These are phyloP conservation scores for Leptura quadrifasciata DNA, from an alignment of 2,888 invertebrate genomes.

Conservation along the genomic window DNA sequence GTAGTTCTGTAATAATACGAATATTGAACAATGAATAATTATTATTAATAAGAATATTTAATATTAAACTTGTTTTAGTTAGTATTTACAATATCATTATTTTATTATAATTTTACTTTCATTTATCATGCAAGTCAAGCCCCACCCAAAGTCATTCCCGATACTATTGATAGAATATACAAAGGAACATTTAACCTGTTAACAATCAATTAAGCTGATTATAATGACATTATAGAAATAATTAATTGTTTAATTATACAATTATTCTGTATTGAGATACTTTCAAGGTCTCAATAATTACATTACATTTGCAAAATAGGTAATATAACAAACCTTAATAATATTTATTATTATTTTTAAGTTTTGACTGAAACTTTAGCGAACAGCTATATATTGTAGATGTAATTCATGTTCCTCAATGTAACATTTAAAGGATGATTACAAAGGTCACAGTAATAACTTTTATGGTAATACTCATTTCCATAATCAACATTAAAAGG, in stretches of 20 bases:
- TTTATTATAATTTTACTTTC: not conserved
- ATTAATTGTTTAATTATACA: not conserved
- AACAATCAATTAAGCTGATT: not conserved
- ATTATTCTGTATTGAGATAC: not conserved
- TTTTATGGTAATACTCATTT: no score
- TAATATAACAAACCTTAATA: no score
- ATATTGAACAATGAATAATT: no score
- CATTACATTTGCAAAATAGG: not conserved
- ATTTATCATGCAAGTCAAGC: not conserved
- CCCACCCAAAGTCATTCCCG: not conserved
- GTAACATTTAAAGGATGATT: no score
- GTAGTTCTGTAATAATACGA: no score
- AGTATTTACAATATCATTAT: not conserved
- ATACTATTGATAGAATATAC: not conserved
- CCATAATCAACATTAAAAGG: no score
- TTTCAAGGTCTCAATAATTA: not conserved
- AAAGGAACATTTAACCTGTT: not conserved
- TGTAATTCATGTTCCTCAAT: no score
- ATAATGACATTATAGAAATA: not conserved
- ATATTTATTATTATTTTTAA: no score
- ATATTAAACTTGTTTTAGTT: not conserved
- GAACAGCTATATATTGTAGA: no score
- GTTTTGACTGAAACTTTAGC: no score
- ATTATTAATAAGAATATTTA: no score
- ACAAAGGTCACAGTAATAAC: no score